Base-by-base conservation (phyloP, 2,797 vertebrate genomes). In the Siniperca scherzeri region DNA sequence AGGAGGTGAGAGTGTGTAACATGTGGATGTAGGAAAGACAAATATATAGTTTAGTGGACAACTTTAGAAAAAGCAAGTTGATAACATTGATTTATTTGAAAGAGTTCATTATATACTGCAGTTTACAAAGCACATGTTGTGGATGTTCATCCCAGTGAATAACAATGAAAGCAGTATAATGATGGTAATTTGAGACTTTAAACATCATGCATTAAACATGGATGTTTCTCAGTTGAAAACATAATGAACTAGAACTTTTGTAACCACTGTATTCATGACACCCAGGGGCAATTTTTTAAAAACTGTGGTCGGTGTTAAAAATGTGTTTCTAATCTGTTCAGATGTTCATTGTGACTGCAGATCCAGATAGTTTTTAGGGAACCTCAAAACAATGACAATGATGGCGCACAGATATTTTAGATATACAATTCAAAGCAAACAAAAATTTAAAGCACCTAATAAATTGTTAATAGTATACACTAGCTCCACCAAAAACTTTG, bases 361-460 rank as follows among this genome's bases (percentile, higher is more conserved):
- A 68, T 52, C 46, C 33, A 77, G 59, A 57, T 14, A 53, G 40
- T 70, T 69, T 69, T 25, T 46, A 21, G 30, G 55, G 65, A 74
- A 65, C 71, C 77, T 65, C 53, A 83, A 82, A 84, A 88, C 80
- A 80, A 70, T 70, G 57, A 55, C 62, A 70, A 75, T 48, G 33
- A 74, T 57, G 67, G 60, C 50, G 73, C 25, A 38, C 6, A 7
- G 22, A 70, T 59, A 74, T 81, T 86, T 79, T 16, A 66, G 50
- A 72, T 60, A 33, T 42, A 60, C 27, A 65, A 53, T 46, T 65
- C 66, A 50, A 68, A 80, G 52, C 70, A 80, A 80, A 84, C 52
- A 67, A 36, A 61, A 50, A 81, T 70, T 19, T 40, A 50, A 46
- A 70, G 25, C 7, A 68, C 22, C 53, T 40, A 25, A 78, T 55